Base-by-base conservation (phyloP, 1,140 invertebrate species). In the Drosophila funebris region DNA sequence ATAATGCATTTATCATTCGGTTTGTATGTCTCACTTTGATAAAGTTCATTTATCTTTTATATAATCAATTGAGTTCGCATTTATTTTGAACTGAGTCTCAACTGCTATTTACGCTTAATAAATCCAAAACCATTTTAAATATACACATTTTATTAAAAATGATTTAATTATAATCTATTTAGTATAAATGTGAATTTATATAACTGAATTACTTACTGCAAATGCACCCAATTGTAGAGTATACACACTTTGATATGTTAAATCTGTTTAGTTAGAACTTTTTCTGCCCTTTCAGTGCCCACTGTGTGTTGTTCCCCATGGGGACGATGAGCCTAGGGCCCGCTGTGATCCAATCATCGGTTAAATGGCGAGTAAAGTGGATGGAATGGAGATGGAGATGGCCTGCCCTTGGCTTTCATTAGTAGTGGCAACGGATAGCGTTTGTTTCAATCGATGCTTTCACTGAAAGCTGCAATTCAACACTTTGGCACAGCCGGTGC, bases 301-400 rank as follows among this genome's bases (percentile, higher is more conserved):
- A 61, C 54, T 56, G 54, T 48, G 43, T 67, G 63, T 18, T 57
- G 46, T 44, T 16, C 22, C 33, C 62, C 20, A 44, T 20, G 39
- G 57, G 63, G 76, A 46, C 48, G 8, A 29, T 20, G 57, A 39
- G 43, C 8, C 53, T 36, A 56, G 69, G 44, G 44, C 53, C 33
- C 53, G 63, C 56, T 83, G 78, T 82, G 75, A 88, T 88, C 78
- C 83, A 88, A 88, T 88, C 78, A 82, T 78, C 68, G 78, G 78
- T 88, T 88, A 88, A 88, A 88, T 88, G 83, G 83, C 31, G 83
- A 76, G 83, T 88, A 79, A 88, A 87, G 67, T 64, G 63, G 50
- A 54, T 54, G 37, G 44, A 64, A 48, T 53, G 57, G 31, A 57
- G 9, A 37, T 16, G n/a, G 14, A 36, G 43, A 52, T 43, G 27